phyloP scores from a whole-genome alignment of 2,888 invertebrate genomes.

The Drosophila basisetae region DNA sequence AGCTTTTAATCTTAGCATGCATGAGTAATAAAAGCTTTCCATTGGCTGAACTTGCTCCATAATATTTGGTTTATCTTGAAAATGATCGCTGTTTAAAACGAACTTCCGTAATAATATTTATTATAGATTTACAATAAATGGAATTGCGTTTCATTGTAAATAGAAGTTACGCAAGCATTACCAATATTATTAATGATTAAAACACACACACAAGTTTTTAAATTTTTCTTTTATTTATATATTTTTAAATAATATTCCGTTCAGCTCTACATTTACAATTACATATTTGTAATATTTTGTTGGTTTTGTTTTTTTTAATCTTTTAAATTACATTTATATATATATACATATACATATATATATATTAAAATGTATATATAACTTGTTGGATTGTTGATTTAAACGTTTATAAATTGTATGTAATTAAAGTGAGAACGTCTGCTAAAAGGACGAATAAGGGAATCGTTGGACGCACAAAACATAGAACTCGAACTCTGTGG shows the following conservation, averaged over 20 bases:
- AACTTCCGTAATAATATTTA: not conserved
- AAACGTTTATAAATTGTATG: conserved; percentile 52
- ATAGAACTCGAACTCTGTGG: conserved; percentile 12
- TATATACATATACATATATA: conserved; percentile 62
- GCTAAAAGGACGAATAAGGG: conserved; percentile 63
- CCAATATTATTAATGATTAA: not conserved
- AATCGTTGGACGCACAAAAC: conserved; percentile 39
- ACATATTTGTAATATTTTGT: conserved; percentile 76
- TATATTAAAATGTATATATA: conserved; percentile 75
- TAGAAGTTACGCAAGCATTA: not conserved
- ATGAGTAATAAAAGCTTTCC: not conserved
- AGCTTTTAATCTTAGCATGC: not conserved
- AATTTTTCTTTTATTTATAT: conserved; percentile 74
- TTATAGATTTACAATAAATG: not conserved
- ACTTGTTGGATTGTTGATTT: conserved; percentile 62
- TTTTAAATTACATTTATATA: conserved; percentile 63
- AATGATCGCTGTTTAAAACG: not conserved
- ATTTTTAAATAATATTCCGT: conserved; percentile 76
- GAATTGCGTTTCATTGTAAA: not conserved
- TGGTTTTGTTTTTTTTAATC: conserved; percentile 43
- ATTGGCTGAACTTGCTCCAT: not conserved
- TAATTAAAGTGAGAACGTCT: conserved; percentile 64
- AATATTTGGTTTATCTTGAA: not conserved
- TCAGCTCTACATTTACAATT: conserved; percentile 83
- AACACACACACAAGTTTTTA: conserved; percentile 9